These are phyloP conservation scores for Epinephelus coioides DNA, from an alignment of 2,797 vertebrate species.

Conservation along the genomic window DNA sequence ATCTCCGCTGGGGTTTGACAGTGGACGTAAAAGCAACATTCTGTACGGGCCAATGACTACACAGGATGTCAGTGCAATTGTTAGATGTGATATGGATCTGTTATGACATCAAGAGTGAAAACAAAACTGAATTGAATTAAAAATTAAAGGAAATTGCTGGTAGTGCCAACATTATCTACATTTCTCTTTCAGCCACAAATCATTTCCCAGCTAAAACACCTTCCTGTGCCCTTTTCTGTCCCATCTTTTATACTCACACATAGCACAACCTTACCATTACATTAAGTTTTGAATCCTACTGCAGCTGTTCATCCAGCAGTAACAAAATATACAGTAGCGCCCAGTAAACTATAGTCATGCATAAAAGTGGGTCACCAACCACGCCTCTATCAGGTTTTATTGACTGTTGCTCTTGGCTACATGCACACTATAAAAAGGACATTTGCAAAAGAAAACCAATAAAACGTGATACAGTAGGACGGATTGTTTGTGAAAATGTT, in stretches of 20 bases:
- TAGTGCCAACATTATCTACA: background rate
- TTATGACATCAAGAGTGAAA: background rate
- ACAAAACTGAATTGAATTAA: background rate
- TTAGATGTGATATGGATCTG: slow-evolving; percentile 17
- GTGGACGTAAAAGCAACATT: slow-evolving; percentile 2
- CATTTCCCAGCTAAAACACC: background rate
- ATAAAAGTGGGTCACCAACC: slow-evolving; percentile 30
- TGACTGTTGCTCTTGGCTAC: slow-evolving; percentile 17
- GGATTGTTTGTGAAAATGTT: background rate
- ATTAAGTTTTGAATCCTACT: background rate
- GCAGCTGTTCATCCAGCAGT: background rate
- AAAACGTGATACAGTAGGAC: background rate
- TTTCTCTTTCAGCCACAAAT: background rate
- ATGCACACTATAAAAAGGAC: slow-evolving; percentile 9
- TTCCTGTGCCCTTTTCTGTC: background rate
- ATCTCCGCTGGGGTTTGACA: background rate
- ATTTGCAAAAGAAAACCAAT: slow-evolving; percentile 8
- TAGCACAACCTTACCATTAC: background rate
- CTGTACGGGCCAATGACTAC: background rate
- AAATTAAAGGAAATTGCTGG: background rate
- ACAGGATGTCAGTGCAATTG: background rate
- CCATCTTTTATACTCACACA: background rate
- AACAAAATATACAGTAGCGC: slow-evolving; percentile 3
- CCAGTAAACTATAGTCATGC: background rate
- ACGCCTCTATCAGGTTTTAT: slow-evolving; percentile 7